A percentile compares a stretch with the other conserved stretches of the same genome.
Evolutionary conservation across 1,140 invertebrate genomes (phyloP).

Genomic region (Geopemphigus sp.): DNA sequence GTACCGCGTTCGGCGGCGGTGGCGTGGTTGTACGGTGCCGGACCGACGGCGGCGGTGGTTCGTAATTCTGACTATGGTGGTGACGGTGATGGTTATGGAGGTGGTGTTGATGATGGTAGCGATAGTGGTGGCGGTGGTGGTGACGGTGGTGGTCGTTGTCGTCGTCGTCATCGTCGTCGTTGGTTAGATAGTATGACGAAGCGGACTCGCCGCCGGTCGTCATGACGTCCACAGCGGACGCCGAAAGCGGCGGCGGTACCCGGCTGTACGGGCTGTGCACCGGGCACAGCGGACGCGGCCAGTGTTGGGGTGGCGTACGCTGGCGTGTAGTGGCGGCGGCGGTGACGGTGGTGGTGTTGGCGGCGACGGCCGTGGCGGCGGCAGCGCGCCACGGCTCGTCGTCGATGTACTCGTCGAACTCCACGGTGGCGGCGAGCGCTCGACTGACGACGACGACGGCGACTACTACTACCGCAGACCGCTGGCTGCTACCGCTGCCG

Average conservation of each 20-base stretch:
- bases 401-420: conserved; percentile 48
- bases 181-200: not conserved
- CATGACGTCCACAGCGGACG: conserved; percentile 43
- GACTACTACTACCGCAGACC: conserved; percentile 18
- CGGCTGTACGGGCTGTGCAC: conserved; percentile 46
- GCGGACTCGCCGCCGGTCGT: conserved; percentile 52
- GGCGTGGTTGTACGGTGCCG: conserved; percentile 35
- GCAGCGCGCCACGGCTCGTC: conserved; percentile 46
- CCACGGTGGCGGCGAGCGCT: conserved; percentile 33
- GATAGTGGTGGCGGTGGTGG: not conserved
- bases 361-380: conserved; percentile 29
- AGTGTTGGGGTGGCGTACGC: conserved; percentile 33
- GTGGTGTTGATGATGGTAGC: not conserved
- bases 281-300: conserved; percentile 45
- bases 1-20: conserved; percentile 1
- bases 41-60: conserved; percentile 31
- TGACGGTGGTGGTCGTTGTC: not conserved
- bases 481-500: conserved; percentile 19
- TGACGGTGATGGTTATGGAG: not conserved
- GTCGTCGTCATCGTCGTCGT: not conserved
- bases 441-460: conserved; percentile 24
- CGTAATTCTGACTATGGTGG: conserved; percentile 5
- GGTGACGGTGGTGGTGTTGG: conserved; percentile 10
- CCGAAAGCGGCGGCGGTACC: conserved; percentile 37
- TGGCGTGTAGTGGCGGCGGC: conserved; percentile 30